phyloP scores from a whole-genome alignment of 23 tunicate species.

The Styela plicata region DNA sequence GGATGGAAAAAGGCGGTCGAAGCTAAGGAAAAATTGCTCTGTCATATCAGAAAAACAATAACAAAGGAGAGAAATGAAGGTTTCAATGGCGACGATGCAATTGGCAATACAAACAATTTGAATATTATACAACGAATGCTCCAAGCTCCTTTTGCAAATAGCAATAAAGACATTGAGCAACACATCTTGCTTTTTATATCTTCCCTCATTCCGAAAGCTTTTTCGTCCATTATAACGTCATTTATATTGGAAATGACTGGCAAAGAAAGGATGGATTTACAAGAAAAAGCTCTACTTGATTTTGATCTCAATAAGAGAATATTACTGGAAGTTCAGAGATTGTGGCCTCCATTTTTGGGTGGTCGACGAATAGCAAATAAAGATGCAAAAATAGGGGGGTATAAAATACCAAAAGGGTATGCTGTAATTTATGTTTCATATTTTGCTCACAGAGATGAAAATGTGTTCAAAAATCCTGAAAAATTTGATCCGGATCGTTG shows the following conservation, averaged over 20 bases:
- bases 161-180: conserved; percentile 43
- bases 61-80: neutral
- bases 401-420: conserved; percentile 71
- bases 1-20: conserved; percentile 46
- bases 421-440: conserved; percentile 61
- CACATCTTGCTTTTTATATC: conserved; percentile 74
- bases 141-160: conserved; percentile 31
- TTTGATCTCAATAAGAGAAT: conserved; percentile 22
- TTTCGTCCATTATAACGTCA: conserved; percentile 73
- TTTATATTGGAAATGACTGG: conserved; percentile 63
- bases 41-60: conserved; percentile 23
- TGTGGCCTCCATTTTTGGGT: conserved; percentile 87
- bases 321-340: conserved; percentile 68
- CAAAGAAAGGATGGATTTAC: conserved; percentile 35
- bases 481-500: conserved; percentile 76
- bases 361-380: conserved; percentile 58
- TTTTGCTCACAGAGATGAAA: conserved; percentile 66
- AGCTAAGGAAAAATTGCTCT: conserved; percentile 58
- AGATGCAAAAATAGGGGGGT: conserved; percentile 35
- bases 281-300: conserved; percentile 36
- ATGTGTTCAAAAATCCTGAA: conserved; percentile 65
- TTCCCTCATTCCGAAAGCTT: conserved; percentile 87
- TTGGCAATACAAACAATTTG: neutral
- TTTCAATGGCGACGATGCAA: neutral
- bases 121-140: conserved; percentile 6